phyloP scores from a whole-genome alignment of 2,113 vertebrate genomes.

The Oreochromis spilurus region DNA sequence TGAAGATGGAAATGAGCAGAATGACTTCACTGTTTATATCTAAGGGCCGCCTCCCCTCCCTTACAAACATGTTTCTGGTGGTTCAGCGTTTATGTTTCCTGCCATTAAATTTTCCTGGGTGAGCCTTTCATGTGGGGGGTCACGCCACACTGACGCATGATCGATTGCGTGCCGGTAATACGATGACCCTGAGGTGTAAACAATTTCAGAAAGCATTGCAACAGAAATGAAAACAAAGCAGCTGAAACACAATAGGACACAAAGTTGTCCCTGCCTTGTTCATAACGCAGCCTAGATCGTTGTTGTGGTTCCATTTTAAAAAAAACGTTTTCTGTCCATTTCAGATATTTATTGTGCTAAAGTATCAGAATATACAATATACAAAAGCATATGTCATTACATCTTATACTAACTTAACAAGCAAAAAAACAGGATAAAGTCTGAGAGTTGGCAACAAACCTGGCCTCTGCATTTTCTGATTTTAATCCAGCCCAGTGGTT shows the following conservation, averaged over 20 bases:
- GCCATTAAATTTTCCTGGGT: background rate
- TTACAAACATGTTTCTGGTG: background rate
- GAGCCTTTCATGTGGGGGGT: background rate
- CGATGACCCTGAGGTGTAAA: background rate
- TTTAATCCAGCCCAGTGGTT: background rate
- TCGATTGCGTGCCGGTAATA: background rate
- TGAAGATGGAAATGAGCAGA: background rate
- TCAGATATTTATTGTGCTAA: background rate
- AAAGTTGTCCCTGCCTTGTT: background rate
- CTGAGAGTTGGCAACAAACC: background rate
- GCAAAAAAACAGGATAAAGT: background rate
- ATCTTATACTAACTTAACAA: background rate
- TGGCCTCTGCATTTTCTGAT: background rate
- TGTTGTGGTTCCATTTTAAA: background rate
- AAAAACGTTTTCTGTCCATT: fast-evolving
- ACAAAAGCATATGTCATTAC: background rate
- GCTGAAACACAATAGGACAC: background rate
- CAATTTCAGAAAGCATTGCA: background rate
- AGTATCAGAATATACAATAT: background rate
- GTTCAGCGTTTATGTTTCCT: background rate
- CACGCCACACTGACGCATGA: background rate
- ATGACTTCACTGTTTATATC: background rate
- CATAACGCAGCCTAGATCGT: background rate
- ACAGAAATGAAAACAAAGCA: background rate
- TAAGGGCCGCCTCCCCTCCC: background rate